Evolutionary conservation across 2,888 invertebrate species (phyloP), one percentile per base, ranked within the genome.

Genomic region (Trissonchulus sp.): DNA sequence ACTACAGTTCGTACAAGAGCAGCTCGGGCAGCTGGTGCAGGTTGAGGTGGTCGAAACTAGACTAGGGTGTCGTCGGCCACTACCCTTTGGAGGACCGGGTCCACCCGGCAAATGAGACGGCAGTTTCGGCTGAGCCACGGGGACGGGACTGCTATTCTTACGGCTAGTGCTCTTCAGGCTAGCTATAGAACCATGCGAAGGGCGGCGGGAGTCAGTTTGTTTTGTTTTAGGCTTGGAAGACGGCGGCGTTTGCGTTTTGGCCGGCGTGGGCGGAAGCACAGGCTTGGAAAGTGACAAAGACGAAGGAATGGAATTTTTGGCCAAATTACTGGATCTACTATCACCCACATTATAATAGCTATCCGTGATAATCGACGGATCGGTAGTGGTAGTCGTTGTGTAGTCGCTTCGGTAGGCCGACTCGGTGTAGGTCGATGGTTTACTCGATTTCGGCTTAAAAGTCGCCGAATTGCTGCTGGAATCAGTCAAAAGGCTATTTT

Each of bases 361-460:
- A n/a, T n/a, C n/a, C 8, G 48, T 48, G 48, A 8, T 48, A 15
- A 15, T 8, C 8, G 48, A 8, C 23, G 48, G 48, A 36, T 2
- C 2, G 37, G 37, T 3, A 3, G n/a, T 34, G 37, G 8, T 34
- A 15, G 71, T 30, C 15, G 65, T 33, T 2, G 73, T 69, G 36
- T 60, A 69, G 36, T 74, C 76, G 28, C 65, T 68, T 23, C 38
- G 37, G 76, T 76, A 60, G 72, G 36, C 73, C 1, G 75, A 76
- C 23, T 77, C 77, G 18, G 74, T 48, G 37, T 63, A 77, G 48
- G 75, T 68, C 15, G 68, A 65, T 23, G 23, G 48, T 48, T 48
- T 48, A 8, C 8, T 15, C 23, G 48, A 15, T 48, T 48, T 48
- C 15, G 68, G 68, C 28, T 65, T 65, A 30, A 33, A 30, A 8